Evolutionary conservation across 2,113 vertebrate species (phyloP).

Genomic region (Poecile atricapillus): DNA sequence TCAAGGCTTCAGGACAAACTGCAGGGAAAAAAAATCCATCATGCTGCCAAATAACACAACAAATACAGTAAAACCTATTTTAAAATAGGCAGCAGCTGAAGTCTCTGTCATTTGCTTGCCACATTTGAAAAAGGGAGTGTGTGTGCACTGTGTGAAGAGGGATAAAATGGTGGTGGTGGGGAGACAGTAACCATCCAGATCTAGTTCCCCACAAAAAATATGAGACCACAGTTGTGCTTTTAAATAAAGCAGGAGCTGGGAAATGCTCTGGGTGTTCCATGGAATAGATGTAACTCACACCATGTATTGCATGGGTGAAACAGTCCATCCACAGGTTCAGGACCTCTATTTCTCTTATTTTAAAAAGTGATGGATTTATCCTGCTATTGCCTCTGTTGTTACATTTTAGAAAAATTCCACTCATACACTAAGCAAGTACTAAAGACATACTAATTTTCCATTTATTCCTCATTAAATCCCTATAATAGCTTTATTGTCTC

Average conservation of each 20-base stretch:
- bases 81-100: constrained; percentile 3
- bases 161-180: not conserved
- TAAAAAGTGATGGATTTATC: not conserved
- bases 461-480: not conserved
- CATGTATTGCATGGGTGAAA: not conserved
- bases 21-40: not conserved
- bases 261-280: not conserved
- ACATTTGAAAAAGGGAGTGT: not conserved
- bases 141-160: not conserved
- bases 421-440: not conserved
- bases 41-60: not conserved
- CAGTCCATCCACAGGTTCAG: not conserved
- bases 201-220: not conserved
- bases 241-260: not conserved
- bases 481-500: constrained; percentile 15
- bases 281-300: not conserved
- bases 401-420: not conserved
- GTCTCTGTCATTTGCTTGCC: not conserved
- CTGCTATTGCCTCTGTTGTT: not conserved
- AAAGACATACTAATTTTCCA: not conserved
- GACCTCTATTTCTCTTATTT: not conserved
- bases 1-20: not conserved
- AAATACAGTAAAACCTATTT: constrained; percentile 3
- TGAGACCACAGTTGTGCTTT: not conserved
- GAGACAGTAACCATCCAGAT: not conserved